These are phyloP conservation scores for Dasyornis broadbenti DNA, from an alignment of 2,113 vertebrate species.

Conservation along the genomic window DNA sequence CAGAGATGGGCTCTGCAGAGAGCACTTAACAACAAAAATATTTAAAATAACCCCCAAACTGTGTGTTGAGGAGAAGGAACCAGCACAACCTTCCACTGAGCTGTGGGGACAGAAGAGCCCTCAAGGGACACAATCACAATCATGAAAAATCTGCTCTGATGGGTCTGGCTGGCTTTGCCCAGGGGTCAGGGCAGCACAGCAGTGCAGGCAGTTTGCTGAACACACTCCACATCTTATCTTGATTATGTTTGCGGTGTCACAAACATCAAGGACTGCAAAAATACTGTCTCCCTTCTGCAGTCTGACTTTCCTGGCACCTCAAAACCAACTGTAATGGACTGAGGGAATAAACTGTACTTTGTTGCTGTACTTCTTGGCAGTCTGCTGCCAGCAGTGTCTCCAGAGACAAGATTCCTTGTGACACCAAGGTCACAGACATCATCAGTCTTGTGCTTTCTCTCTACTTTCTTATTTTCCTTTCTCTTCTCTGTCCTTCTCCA, in stretches of 20 bases:
- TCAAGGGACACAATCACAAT: neutral
- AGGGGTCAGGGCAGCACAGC: neutral
- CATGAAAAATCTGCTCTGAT: neutral
- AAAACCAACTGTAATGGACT: neutral
- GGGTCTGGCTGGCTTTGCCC: neutral
- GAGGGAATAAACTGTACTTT: neutral
- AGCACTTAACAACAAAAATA: neutral
- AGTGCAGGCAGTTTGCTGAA: neutral
- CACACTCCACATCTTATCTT: neutral
- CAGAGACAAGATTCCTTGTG: neutral
- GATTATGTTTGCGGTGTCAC: neutral
- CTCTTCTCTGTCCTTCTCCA: neutral
- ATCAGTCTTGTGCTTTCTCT: neutral
- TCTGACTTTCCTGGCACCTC: neutral
- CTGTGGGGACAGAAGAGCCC: neutral
- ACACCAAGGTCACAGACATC: slow-evolving; percentile 23
- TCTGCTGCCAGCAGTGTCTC: neutral
- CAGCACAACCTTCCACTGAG: neutral
- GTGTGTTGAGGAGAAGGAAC: neutral
- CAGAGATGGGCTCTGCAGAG: neutral
- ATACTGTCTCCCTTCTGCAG: neutral
- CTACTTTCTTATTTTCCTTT: neutral
- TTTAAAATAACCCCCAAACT: neutral
- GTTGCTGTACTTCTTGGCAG: neutral
- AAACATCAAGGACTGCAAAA: neutral